phyloP scores from a whole-genome alignment of 2,113 vertebrate species.

The Megaleporinus macrocephalus region DNA sequence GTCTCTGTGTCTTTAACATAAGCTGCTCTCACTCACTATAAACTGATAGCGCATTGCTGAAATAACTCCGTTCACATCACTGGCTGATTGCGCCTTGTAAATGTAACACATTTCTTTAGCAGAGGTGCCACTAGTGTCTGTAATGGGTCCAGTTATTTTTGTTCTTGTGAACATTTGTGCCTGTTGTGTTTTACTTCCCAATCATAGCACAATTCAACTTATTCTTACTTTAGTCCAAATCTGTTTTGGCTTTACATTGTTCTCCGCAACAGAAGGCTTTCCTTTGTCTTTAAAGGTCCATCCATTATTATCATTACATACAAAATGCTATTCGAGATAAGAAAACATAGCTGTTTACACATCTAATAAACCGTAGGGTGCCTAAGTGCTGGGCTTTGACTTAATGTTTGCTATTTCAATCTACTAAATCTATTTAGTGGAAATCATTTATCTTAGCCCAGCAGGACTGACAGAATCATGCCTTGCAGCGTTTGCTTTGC shows the following conservation, averaged over 20 bases:
- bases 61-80: background rate
- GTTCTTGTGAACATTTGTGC: conserved; percentile 27
- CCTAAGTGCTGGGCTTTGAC: background rate
- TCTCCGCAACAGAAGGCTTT: no score
- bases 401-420: conserved; percentile 20
- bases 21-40: no score
- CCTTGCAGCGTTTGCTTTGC: conserved; percentile 28
- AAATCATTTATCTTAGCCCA: conserved; percentile 20
- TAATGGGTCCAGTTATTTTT: background rate
- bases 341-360: background rate
- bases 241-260: no score
- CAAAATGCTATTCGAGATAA: background rate
- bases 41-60: background rate
- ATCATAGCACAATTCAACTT: conserved; percentile 12
- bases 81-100: background rate
- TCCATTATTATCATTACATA: background rate
- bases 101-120: conserved; percentile 1
- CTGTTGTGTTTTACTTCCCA: background rate
- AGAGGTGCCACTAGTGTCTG: background rate
- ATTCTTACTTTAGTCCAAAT: background rate
- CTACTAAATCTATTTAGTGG: conserved; percentile 18
- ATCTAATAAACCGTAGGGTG: background rate
- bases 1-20: no score
- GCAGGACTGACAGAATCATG: conserved; percentile 21
- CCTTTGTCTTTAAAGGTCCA: background rate